A percentile compares a stretch with the other conserved stretches of the same genome.
These are phyloP conservation scores for Sphaerophoria rueppellii DNA, from an alignment of 2,888 invertebrate species.

Conservation along the genomic window DNA sequence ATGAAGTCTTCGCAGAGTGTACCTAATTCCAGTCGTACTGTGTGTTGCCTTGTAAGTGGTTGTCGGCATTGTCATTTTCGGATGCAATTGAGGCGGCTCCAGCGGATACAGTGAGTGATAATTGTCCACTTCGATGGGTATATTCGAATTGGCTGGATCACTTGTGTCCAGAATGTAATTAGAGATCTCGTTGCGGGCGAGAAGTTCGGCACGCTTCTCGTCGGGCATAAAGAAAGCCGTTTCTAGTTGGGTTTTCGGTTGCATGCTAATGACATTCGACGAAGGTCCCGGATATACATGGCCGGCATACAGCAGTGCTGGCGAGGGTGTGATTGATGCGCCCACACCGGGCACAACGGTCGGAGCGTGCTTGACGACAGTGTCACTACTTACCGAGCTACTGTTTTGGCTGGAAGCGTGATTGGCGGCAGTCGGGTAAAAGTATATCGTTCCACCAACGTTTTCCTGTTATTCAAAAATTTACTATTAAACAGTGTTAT, in stretches of 20 bases:
- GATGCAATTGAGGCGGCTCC: slow-evolving; percentile 86
- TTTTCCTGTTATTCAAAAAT: slow-evolving; percentile 86
- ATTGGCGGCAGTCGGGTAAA: slow-evolving; percentile 88
- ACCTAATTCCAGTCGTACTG: slow-evolving; percentile 92
- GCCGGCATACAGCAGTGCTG: slow-evolving; percentile 79
- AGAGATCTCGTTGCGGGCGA: slow-evolving; percentile 82
- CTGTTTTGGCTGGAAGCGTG: slow-evolving; percentile 82
- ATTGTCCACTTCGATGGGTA: slow-evolving; percentile 94
- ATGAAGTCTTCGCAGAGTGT: slow-evolving; percentile 94
- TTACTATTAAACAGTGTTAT: background rate
- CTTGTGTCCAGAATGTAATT: slow-evolving; percentile 88
- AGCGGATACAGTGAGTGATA: slow-evolving; percentile 94
- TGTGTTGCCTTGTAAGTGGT: slow-evolving; percentile 95
- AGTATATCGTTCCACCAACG: slow-evolving; percentile 97
- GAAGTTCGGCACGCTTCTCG: slow-evolving; percentile 85
- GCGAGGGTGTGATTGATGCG: slow-evolving; percentile 77
- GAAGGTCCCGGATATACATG: slow-evolving; percentile 82
- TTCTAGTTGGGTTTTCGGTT: slow-evolving; percentile 82
- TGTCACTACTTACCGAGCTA: slow-evolving; percentile 79
- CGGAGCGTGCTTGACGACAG: slow-evolving; percentile 78
- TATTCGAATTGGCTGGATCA: slow-evolving; percentile 83
- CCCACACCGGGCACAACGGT: slow-evolving; percentile 75
- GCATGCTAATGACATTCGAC: slow-evolving; percentile 81
- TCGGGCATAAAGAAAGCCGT: slow-evolving; percentile 93
- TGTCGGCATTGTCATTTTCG: slow-evolving; percentile 89